A percentile compares a stretch with the other conserved stretches of the same genome.
Evolutionary conservation across 2,888 invertebrate species (phyloP).

Genomic region (Teleiodes luculella): DNA sequence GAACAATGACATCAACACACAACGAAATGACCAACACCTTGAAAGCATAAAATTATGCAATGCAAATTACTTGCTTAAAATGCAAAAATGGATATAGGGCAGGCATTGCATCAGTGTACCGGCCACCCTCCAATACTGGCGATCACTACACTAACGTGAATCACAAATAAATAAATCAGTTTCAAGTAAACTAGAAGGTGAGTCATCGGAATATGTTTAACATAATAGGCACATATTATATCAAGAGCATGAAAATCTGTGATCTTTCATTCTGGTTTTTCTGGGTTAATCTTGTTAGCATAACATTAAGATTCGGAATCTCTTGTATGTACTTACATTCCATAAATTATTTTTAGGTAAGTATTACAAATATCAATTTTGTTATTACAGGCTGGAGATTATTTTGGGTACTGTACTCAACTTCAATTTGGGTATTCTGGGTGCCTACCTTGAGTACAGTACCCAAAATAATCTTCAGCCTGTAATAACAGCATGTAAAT

Average conservation of each 20-base stretch:
- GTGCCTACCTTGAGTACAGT: no score
- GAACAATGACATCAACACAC: neutral
- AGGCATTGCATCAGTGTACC: conserved; percentile 19
- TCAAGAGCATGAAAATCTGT: neutral
- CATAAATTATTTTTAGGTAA: conserved; percentile 15
- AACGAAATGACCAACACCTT: conserved; percentile 12
- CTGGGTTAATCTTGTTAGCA: conserved; percentile 8
- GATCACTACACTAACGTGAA: conserved; percentile 12
- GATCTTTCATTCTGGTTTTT: neutral
- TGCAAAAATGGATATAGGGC: conserved; percentile 23
- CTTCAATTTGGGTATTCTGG: no score
- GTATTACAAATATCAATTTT: neutral
- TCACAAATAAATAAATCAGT: conserved; percentile 8
- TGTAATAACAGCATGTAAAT: no score
- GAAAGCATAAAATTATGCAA: conserved; percentile 13
- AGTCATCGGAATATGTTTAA: conserved; percentile 9
- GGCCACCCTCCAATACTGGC: conserved; percentile 4
- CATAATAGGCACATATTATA: neutral
- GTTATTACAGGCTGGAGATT: neutral
- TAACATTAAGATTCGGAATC: conserved; percentile 8
- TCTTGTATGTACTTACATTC: neutral
- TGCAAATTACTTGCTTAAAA: conserved; percentile 14
- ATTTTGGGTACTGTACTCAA: no score
- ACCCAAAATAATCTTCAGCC: neutral
- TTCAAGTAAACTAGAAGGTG: conserved; percentile 1